Percentiles rank a stretch among this genome's conserved stretches.
phyloP scores from a whole-genome alignment of 2,113 vertebrate genomes.

The Steatornis caripensis region DNA sequence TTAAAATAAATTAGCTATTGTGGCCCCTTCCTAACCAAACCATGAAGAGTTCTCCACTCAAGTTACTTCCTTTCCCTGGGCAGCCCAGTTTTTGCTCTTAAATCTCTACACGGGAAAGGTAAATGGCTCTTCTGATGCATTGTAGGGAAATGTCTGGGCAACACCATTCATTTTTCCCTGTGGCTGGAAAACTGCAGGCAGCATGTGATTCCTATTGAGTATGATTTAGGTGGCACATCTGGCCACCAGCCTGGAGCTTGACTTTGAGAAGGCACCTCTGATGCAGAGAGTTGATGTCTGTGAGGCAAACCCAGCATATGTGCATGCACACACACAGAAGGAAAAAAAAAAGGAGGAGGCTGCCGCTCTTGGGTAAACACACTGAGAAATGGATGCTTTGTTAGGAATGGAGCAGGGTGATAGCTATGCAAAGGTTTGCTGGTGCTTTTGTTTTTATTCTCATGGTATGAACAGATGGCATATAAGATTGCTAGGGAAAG shows the following conservation, averaged over 20 bases:
- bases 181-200: neutral
- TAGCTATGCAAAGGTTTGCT: neutral
- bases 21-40: neutral
- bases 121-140: neutral
- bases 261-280: neutral
- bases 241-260: neutral
- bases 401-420: neutral
- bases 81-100: neutral
- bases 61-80: neutral
- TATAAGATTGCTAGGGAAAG: neutral
- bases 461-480: accelerated
- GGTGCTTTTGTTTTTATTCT: neutral
- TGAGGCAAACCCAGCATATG: neutral
- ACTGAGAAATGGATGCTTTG: neutral
- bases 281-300: neutral
- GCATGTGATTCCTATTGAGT: neutral
- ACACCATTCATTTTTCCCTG: neutral
- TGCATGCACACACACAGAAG: neutral
- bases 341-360: too few relatives aligned
- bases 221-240: neutral
- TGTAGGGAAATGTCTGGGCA: neutral
- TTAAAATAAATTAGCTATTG: neutral
- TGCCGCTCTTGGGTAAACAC: neutral
- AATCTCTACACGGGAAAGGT: neutral
- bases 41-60: neutral